A percentile compares a stretch with the other conserved stretches of the same genome.
phyloP scores from a whole-genome alignment of 2,797 vertebrate species.

The Molossus alvarezi region DNA sequence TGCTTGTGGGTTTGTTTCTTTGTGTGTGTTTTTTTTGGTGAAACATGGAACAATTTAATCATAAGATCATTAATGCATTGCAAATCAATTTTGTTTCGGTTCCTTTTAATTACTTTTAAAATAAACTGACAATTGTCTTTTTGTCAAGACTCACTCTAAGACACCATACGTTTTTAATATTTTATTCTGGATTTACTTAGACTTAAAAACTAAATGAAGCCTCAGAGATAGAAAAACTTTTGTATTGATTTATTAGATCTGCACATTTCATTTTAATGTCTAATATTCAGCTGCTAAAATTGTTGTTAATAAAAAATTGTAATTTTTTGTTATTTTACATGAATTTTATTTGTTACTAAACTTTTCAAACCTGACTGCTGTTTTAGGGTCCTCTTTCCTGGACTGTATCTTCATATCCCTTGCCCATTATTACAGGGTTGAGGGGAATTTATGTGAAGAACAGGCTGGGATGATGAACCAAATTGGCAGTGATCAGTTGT shows the following conservation, averaged over 20 bases:
- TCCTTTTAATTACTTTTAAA: slow-evolving; percentile 81
- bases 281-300: slow-evolving; percentile 46
- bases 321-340: slow-evolving; percentile 39
- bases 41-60: slow-evolving; percentile 82
- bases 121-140: slow-evolving; percentile 74
- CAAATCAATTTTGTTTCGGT: slow-evolving; percentile 80
- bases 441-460: neutral
- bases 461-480: neutral
- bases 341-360: slow-evolving; percentile 50
- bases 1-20: neutral
- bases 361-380: neutral
- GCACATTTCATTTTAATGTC: slow-evolving; percentile 65
- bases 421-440: neutral
- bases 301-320: neutral
- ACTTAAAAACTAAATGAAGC: slow-evolving; percentile 69
- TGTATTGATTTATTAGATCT: slow-evolving; percentile 41
- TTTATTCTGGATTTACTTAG: slow-evolving; percentile 66
- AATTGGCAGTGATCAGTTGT: neutral
- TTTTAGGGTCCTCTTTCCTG: neutral
- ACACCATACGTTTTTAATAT: slow-evolving; percentile 72
- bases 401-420: neutral
- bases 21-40: neutral
- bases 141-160: slow-evolving; percentile 63
- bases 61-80: slow-evolving; percentile 74
- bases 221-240: neutral